Conservation (phyloP, 2,113 vertebrate species). For the Epinephelus cyanopodus region DNA sequence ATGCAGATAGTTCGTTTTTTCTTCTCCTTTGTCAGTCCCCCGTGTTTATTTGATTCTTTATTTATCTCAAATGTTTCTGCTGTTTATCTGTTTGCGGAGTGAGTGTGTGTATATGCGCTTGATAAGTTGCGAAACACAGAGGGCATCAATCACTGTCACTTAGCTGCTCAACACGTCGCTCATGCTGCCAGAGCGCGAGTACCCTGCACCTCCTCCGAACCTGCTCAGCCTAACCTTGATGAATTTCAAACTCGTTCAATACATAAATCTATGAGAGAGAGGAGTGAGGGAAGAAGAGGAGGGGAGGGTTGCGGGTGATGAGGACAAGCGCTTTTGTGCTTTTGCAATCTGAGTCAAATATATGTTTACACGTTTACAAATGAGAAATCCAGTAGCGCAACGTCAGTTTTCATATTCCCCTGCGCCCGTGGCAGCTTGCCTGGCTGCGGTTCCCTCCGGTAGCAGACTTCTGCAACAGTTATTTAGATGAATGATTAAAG, state of each 20-base stretch:
- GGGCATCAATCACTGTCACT: constrained; percentile 90
- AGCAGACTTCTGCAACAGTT: constrained; percentile 80
- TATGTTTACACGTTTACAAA: constrained; percentile 79
- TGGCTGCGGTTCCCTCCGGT: constrained; percentile 49
- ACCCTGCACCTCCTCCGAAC: constrained; percentile 36
- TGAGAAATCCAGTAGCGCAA: constrained; percentile 79
- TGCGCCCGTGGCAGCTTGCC: constrained; percentile 64
- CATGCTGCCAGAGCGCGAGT: constrained; percentile 63
- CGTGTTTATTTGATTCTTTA: constrained; percentile 74
- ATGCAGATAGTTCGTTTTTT: constrained; percentile 60
- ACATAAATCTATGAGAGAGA: constrained; percentile 75
- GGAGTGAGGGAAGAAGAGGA: not conserved
- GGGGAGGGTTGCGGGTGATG: constrained; percentile 18
- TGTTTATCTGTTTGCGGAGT: constrained; percentile 68
- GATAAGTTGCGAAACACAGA: constrained; percentile 77
- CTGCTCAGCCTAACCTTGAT: constrained; percentile 63
- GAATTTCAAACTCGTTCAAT: constrained; percentile 79
- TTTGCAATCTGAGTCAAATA: constrained; percentile 74
- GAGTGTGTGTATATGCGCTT: constrained; percentile 41
- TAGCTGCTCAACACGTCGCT: constrained; percentile 73
- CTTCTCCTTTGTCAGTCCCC: constrained; percentile 53
- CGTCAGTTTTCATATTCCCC: constrained; percentile 79
- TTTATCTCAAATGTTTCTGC: constrained; percentile 76
- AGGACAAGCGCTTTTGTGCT: constrained; percentile 53
- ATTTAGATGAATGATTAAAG: constrained; percentile 90